Conservation (phyloP, 2,113 vertebrate species). For the Vanacampus margaritifer region DNA sequence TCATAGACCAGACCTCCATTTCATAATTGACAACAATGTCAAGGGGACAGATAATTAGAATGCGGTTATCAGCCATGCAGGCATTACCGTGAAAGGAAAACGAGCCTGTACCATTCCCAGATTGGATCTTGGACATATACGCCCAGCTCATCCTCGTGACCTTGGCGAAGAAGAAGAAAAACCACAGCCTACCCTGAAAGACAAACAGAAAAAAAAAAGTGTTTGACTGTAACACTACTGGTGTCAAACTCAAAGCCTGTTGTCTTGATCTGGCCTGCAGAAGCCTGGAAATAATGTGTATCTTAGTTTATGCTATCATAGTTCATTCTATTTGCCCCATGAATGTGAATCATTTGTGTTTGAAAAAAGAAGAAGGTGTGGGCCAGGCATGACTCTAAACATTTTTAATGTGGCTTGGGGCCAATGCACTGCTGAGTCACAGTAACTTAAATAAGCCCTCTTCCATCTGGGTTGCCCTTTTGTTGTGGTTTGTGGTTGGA, state of each 20-base stretch:
- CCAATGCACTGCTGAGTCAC: constrained; percentile 65
- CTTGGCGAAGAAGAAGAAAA: constrained; percentile 33
- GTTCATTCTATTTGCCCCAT: constrained; percentile 39
- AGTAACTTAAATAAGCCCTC: constrained; percentile 30
- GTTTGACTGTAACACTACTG: background rate
- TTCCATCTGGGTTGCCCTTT: constrained; percentile 58
- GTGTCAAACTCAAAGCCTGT: background rate
- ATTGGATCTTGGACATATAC: constrained; percentile 30
- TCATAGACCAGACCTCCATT: background rate
- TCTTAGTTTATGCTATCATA: constrained; percentile 2
- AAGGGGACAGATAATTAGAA: background rate
- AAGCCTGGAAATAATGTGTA: background rate
- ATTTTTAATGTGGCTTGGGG: constrained; percentile 64
- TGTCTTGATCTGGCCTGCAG: background rate
- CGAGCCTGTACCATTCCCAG: constrained; percentile 41
- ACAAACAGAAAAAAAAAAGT: constrained; percentile 41
- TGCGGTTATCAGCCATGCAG: background rate
- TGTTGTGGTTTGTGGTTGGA: constrained; percentile 51
- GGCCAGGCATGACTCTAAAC: constrained; percentile 55
- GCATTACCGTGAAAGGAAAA: constrained; percentile 45
- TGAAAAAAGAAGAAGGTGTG: constrained; percentile 54
- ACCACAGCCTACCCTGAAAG: constrained; percentile 23
- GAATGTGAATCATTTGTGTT: constrained; percentile 71
- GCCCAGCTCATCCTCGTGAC: constrained; percentile 40
- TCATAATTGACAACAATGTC: background rate